Evolutionary conservation across 30 jellyfish, hydroid and myxozoan species (phyloP).

Genomic region (Hydractinia echinata): DNA sequence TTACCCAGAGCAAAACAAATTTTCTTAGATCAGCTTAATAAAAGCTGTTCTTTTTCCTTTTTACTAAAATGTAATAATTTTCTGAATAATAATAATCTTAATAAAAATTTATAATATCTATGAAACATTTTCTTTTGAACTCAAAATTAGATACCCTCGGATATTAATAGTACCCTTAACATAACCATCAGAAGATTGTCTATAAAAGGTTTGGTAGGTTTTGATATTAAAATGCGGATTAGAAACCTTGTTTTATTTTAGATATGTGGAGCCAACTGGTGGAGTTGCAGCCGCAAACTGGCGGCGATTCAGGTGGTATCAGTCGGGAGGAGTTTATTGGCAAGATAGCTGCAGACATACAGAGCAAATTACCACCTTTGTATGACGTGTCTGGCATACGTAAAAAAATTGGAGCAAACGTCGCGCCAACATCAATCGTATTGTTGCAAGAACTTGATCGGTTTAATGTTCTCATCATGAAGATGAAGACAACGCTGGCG

Average conservation of each 20-base stretch:
- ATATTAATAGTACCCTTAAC: too few relatives aligned
- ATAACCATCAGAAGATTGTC: too few relatives aligned
- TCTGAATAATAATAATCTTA: too few relatives aligned
- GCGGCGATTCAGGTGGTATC: conserved; percentile 86
- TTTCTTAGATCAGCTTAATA: too few relatives aligned
- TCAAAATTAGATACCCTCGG: too few relatives aligned
- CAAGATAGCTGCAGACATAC: conserved; percentile 85
- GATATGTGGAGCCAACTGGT: conserved; percentile 90
- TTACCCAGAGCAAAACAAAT: too few relatives aligned
- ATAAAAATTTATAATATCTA: too few relatives aligned
- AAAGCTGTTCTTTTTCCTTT: too few relatives aligned
- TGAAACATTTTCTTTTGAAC: too few relatives aligned
- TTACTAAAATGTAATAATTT: too few relatives aligned
- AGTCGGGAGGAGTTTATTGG: conserved; percentile 95
- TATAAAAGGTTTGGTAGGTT: too few relatives aligned
- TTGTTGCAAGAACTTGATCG: conserved; percentile 90
- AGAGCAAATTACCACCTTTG: conserved; percentile 66
- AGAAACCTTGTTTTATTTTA: neutral
- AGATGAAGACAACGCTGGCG: conserved; percentile 69
- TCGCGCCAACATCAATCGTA: conserved; percentile 86
- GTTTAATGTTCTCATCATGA: conserved; percentile 69
- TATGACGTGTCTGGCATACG: conserved; percentile 67
- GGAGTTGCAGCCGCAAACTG: conserved; percentile 96
- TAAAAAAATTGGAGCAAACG: conserved; percentile 60
- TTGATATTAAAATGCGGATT: too few relatives aligned